These are phyloP conservation scores for Collichthys lucidus DNA, from an alignment of 2,113 vertebrate species.

Conservation along the genomic window DNA sequence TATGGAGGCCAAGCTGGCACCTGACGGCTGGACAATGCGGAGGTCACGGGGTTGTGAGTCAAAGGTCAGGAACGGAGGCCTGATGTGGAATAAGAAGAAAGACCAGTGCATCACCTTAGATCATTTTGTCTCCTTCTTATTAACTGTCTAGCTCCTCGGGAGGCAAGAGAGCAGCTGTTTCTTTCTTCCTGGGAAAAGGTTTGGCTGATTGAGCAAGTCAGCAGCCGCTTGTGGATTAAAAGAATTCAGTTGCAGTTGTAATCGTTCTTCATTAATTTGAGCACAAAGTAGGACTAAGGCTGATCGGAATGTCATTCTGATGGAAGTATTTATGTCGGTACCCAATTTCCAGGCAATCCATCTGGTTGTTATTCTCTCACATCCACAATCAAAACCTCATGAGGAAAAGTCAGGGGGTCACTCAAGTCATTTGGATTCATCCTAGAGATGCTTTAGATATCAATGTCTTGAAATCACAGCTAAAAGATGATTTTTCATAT, in stretches of 20 bases:
- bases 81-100: conserved; percentile 49
- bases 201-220: conserved; percentile 15
- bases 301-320: no score
- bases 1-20: conserved; percentile 67
- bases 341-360: no score
- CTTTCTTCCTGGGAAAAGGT: conserved; percentile 1
- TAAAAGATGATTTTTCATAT: no score
- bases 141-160: conserved; percentile 22
- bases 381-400: no score
- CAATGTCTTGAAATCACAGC: no score
- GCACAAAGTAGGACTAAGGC: no score
- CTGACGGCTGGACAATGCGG: conserved; percentile 71
- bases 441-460: no score
- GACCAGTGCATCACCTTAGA: conserved; percentile 39
- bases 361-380: no score
- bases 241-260: background rate
- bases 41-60: conserved; percentile 67
- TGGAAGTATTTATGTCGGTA: no score
- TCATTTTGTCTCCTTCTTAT: conserved; percentile 40
- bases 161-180: conserved; percentile 41
- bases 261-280: no score
- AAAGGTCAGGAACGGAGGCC: conserved; percentile 62
- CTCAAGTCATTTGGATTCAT: no score
- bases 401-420: no score
- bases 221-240: background rate